Evolutionary conservation across 2,113 vertebrate species (phyloP).

Genomic region (Grallaria varia): DNA sequence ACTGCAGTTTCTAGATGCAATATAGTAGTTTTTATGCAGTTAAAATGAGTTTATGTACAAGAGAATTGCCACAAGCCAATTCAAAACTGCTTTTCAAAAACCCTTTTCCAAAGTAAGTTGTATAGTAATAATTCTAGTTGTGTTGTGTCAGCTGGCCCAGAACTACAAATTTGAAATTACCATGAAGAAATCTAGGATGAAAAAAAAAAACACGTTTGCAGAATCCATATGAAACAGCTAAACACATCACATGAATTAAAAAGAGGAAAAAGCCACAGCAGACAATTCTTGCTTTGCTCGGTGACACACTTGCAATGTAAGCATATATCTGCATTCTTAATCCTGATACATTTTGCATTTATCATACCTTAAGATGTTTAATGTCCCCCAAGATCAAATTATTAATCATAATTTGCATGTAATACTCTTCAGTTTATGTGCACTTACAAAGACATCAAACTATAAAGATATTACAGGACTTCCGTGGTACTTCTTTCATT

Average conservation of each 20-base stretch:
- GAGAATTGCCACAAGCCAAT: constrained; percentile 67
- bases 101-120: constrained; percentile 41
- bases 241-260: constrained; percentile 38
- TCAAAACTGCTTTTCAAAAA: constrained; percentile 56
- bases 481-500: neutral
- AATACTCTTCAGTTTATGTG: neutral
- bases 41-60: constrained; percentile 72
- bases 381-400: neutral
- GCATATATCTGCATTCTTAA: neutral
- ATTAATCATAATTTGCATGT: neutral
- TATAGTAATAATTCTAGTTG: constrained; percentile 43
- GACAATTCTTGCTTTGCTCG: constrained; percentile 14
- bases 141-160: constrained; percentile 44
- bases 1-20: constrained; percentile 66
- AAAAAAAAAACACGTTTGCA: neutral
- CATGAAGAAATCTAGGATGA: constrained; percentile 29
- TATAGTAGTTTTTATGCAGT: constrained; percentile 67
- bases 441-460: neutral
- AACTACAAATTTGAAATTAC: constrained; percentile 48
- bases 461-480: neutral
- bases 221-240: constrained; percentile 27
- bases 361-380: neutral
- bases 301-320: neutral
- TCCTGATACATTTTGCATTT: neutral
- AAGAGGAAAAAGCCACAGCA: constrained; percentile 9